phyloP scores from a whole-genome alignment of 1,140 invertebrate species.

The Bombus pascuorum region DNA sequence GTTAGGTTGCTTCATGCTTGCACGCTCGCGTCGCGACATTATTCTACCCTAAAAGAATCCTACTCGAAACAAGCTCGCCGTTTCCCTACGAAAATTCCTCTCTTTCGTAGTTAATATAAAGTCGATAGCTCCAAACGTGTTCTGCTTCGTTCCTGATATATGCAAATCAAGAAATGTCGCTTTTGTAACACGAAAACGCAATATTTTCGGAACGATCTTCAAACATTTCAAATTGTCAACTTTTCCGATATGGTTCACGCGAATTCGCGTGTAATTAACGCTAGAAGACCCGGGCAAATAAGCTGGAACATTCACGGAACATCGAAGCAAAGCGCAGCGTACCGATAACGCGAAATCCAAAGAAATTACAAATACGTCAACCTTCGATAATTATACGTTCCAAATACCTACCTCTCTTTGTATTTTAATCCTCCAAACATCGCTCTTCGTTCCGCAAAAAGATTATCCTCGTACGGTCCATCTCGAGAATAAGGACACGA shows the following conservation, averaged over 20 bases:
- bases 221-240: no score
- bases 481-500: not conserved
- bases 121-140: constrained; percentile 20
- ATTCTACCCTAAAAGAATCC: constrained; percentile 36
- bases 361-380: no score
- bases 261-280: no score
- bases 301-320: no score
- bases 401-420: no score
- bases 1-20: constrained; percentile 46
- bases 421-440: no score
- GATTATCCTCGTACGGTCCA: not conserved
- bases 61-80: not conserved
- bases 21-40: constrained; percentile 37
- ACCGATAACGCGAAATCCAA: no score
- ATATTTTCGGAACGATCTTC: no score
- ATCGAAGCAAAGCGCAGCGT: no score
- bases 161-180: not conserved
- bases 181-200: not conserved
- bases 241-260: no score
- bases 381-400: no score
- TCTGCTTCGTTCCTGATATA: not conserved
- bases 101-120: constrained; percentile 28
- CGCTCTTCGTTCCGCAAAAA: not conserved
- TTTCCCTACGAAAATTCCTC: not conserved
- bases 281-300: no score